Conservation (phyloP, 2,888 invertebrate genomes). For the Trichopria drosophilae region DNA sequence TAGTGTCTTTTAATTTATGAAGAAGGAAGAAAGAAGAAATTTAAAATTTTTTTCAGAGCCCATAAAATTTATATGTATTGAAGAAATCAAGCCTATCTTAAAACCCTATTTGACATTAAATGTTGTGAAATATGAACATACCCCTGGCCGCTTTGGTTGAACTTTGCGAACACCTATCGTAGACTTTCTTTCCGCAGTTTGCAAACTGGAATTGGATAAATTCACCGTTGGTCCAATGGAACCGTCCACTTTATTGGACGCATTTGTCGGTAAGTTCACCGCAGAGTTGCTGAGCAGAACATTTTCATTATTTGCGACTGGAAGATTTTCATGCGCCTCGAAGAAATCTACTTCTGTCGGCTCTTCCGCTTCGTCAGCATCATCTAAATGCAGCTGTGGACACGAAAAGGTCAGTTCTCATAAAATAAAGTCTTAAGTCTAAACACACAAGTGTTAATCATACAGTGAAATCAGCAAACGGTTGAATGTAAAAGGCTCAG, state of each 20-base stretch:
- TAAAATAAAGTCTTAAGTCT: too few species aligned
- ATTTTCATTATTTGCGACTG: constrained; percentile 36
- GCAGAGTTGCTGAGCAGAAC: constrained; percentile 34
- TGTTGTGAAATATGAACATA: constrained; percentile 57
- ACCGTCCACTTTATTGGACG: constrained; percentile 15
- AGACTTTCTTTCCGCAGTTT: constrained; percentile 62
- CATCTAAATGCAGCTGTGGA: constrained; percentile 73
- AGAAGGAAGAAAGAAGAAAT: too few species aligned
- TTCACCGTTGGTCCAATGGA: constrained; percentile 47
- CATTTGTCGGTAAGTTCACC: background rate
- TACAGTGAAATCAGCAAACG: too few species aligned
- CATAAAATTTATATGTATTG: constrained; percentile 12
- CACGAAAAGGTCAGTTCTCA: constrained; percentile 24
- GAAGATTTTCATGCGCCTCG: constrained; percentile 70
- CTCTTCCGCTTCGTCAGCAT: constrained; percentile 61
- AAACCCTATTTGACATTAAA: too few species aligned
- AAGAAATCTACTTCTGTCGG: constrained; percentile 89
- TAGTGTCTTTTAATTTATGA: too few species aligned
- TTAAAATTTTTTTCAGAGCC: too few species aligned
- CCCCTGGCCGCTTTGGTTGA: constrained; percentile 70
- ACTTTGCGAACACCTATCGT: constrained; percentile 74
- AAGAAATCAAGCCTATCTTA: too few species aligned
- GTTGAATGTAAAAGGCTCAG: too few species aligned
- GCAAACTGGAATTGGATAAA: constrained; percentile 42
- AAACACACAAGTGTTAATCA: too few species aligned